phyloP scores from a whole-genome alignment of 1,140 invertebrate species.

The Conus betulinus region DNA sequence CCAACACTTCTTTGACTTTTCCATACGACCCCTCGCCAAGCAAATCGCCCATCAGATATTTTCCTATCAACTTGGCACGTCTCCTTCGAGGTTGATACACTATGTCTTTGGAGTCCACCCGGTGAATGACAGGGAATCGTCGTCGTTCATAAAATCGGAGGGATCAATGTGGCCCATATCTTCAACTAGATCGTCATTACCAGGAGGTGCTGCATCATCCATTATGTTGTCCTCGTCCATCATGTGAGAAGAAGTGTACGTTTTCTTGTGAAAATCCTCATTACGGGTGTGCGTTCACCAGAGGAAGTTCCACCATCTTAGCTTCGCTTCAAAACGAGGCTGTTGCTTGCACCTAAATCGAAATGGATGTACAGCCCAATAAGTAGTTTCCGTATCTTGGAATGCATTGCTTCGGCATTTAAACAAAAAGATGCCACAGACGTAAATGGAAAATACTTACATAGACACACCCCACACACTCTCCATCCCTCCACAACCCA shows the following conservation, averaged over 20 bases:
- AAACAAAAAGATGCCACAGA: too few species aligned
- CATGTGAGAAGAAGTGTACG: slow-evolving; percentile 7
- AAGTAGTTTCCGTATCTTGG: background rate
- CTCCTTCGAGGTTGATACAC: slow-evolving; percentile 94
- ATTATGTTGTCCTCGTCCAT: slow-evolving; percentile 55
- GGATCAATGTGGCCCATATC: slow-evolving; percentile 47
- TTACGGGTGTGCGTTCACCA: slow-evolving; percentile 22
- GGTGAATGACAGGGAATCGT: slow-evolving; percentile 83
- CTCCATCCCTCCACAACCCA: too few species aligned
- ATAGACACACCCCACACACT: too few species aligned
- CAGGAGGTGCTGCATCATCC: slow-evolving; percentile 49
- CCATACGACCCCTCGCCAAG: slow-evolving; percentile 95
- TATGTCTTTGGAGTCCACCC: slow-evolving; percentile 95
- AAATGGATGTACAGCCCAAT: background rate
- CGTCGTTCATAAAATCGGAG: slow-evolving; percentile 62
- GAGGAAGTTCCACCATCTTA: slow-evolving; percentile 42
- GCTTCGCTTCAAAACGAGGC: slow-evolving; percentile 36
- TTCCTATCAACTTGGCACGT: slow-evolving; percentile 90
- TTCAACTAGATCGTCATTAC: slow-evolving; percentile 48
- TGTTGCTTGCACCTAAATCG: slow-evolving; percentile 9
- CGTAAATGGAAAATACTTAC: too few species aligned
- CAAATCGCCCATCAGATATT: slow-evolving; percentile 97
- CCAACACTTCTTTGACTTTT: slow-evolving; percentile 98
- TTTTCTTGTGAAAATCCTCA: slow-evolving; percentile 27
- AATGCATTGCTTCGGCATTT: too few species aligned